Percentiles rank a stretch among this genome's conserved stretches.
Conservation (phyloP, 37 sponge, comb jelly and placozoan species). For the Eunapius fragilis region DNA sequence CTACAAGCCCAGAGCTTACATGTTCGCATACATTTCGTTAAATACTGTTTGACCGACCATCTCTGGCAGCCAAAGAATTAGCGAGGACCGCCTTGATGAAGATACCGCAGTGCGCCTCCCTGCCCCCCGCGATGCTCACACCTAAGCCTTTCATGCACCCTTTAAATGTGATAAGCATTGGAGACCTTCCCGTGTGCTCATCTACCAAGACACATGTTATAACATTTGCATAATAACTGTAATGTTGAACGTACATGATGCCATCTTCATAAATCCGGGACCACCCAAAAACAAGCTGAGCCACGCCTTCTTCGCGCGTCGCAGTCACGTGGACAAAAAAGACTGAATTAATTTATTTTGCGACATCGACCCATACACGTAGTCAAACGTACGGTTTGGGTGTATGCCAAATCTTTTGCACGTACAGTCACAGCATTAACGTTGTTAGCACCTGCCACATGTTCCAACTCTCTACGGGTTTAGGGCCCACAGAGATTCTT, state of each 20-base stretch:
- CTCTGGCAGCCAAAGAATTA: constrained; percentile 35
- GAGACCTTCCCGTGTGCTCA: not conserved
- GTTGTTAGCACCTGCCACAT: too few relatives aligned
- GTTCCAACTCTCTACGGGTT: too few relatives aligned
- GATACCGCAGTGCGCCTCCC: constrained; percentile 55
- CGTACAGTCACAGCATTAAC: too few relatives aligned
- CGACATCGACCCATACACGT: too few relatives aligned
- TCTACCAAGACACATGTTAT: not conserved
- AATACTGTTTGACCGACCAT: constrained; percentile 65
- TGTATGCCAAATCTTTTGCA: too few relatives aligned
- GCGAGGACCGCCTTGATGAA: constrained; percentile 62
- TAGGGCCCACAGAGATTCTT: not conserved
- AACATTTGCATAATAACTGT: too few relatives aligned
- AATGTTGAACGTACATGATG: not conserved
- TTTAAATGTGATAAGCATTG: constrained; percentile 2
- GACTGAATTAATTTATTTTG: too few relatives aligned
- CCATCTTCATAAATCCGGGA: not conserved
- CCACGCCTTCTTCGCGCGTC: not conserved
- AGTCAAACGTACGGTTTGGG: too few relatives aligned
- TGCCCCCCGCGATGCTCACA: constrained; percentile 52
- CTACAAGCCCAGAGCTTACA: too few relatives aligned
- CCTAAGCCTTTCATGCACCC: constrained; percentile 49
- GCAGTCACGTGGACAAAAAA: too few relatives aligned
- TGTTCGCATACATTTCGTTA: too few relatives aligned
- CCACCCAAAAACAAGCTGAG: not conserved